These are phyloP conservation scores for Spodoptera exigua DNA, from an alignment of 2,888 invertebrate genomes.

Conservation along the genomic window DNA sequence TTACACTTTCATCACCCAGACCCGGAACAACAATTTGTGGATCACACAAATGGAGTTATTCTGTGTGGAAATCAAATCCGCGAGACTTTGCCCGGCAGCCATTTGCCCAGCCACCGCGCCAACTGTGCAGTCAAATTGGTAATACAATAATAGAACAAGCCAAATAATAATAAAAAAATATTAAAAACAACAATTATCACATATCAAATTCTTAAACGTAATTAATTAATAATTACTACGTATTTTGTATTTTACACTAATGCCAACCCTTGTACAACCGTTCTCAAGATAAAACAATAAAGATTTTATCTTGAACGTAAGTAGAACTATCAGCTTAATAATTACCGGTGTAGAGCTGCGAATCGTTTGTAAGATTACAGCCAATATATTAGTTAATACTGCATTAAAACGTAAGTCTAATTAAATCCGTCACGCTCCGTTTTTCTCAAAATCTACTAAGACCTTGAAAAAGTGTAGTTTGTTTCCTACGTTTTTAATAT, in stretches of 20 bases:
- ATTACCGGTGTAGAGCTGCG: slow-evolving; percentile 28
- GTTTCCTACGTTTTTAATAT: slow-evolving; percentile 75
- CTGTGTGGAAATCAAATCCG: no score
- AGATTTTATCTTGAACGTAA: slow-evolving; percentile 43
- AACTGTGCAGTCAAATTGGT: no score
- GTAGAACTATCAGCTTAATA: slow-evolving; percentile 18
- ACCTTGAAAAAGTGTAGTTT: slow-evolving; percentile 72
- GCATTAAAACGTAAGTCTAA: slow-evolving; percentile 66
- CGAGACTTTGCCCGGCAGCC: no score
- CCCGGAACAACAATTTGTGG: no score
- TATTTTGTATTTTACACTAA: slow-evolving; percentile 44
- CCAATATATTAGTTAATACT: slow-evolving; percentile 57
- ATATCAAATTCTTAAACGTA: slow-evolving; percentile 7
- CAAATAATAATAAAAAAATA: no score
- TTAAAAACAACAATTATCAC: slow-evolving; percentile 20
- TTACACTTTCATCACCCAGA: no score
- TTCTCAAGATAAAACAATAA: slow-evolving; percentile 44
- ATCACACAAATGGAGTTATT: no score
- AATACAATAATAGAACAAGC: no score
- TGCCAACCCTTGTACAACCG: slow-evolving; percentile 55
- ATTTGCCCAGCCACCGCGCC: no score
- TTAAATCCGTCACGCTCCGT: slow-evolving; percentile 77
- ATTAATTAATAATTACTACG: slow-evolving; percentile 36
- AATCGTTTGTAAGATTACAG: slow-evolving; percentile 33
- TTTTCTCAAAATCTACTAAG: slow-evolving; percentile 72